Percentiles rank a stretch among this genome's conserved stretches.
phyloP scores from a whole-genome alignment of 2,797 vertebrate genomes.

The Anguilla anguilla region DNA sequence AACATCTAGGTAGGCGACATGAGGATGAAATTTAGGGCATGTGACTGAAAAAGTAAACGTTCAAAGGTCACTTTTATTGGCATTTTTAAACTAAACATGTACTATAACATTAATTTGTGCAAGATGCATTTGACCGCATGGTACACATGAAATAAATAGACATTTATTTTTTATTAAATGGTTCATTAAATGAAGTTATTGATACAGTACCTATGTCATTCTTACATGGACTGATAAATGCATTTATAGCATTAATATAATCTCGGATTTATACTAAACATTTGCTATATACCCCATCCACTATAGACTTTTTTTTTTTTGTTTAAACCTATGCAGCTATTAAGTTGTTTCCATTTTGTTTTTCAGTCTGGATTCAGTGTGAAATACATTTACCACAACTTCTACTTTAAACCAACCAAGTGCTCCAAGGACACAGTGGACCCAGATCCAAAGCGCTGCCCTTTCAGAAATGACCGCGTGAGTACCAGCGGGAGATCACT shows the following conservation, averaged over 20 bases:
- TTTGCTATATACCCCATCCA: not conserved
- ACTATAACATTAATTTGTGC: not conserved
- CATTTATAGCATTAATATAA: not conserved
- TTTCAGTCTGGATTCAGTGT: constrained; percentile 67
- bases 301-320: not conserved
- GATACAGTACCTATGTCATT: not conserved
- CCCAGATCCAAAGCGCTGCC: constrained; percentile 50
- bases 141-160: not conserved
- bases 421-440: constrained; percentile 60
- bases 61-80: not conserved
- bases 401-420: constrained; percentile 70
- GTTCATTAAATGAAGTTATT: no score
- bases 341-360: not conserved
- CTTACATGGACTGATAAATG: not conserved
- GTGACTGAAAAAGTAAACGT: not conserved
- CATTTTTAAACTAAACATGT: not conserved
- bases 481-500: constrained; percentile 38
- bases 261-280: not conserved
- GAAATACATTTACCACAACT: constrained; percentile 67
- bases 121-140: not conserved
- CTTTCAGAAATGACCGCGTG: constrained; percentile 71
- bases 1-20: not conserved
- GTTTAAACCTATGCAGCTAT: not conserved
- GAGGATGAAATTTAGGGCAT: not conserved
- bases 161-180: not conserved